Conservation (phyloP, 2,113 vertebrate species). For the Gorilla gorilla region DNA sequence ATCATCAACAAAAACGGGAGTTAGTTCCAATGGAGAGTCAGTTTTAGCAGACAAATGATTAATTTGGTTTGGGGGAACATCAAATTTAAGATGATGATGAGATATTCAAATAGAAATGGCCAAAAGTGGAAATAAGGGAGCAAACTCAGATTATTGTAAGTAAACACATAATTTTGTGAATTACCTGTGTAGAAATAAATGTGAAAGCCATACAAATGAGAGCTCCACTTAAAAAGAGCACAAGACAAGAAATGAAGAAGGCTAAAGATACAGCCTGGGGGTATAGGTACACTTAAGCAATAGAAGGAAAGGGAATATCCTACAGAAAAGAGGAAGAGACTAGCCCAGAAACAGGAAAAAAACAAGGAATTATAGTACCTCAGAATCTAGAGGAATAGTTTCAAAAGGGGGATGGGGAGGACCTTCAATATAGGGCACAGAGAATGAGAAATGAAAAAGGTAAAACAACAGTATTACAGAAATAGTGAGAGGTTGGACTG, state of each 20-base stretch:
- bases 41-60: neutral
- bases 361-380: neutral
- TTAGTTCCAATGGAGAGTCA: neutral
- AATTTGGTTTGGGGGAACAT: neutral
- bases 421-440: neutral
- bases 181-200: conserved; percentile 15
- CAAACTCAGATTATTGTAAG: neutral
- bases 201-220: neutral
- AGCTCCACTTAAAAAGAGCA: neutral
- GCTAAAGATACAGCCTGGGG: neutral
- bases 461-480: neutral
- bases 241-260: neutral
- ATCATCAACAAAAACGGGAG: neutral
- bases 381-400: neutral
- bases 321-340: neutral
- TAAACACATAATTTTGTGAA: conserved; percentile 5
- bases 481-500: neutral
- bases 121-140: neutral
- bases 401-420: neutral
- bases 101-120: neutral
- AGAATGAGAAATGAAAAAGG: neutral
- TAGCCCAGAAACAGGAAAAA: neutral
- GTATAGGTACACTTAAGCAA: neutral
- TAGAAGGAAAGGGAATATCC: neutral
- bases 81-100: neutral